Conservation (phyloP, 2,113 vertebrate species). For the Gymnogyps californianus region DNA sequence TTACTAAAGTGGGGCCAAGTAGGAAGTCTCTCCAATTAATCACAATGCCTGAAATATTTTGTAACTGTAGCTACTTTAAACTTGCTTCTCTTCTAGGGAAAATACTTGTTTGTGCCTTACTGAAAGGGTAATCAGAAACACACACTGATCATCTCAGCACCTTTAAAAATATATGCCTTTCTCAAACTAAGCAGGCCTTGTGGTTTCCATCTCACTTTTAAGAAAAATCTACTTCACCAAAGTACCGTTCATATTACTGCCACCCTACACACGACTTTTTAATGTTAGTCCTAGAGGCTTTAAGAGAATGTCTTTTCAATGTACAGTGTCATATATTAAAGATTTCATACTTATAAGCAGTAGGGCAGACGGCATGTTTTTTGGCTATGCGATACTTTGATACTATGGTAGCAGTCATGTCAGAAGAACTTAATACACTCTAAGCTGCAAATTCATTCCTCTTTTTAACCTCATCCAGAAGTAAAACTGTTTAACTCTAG, state of each 20-base stretch:
- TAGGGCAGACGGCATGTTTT: background rate
- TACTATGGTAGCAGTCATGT: background rate
- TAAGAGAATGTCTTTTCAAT: background rate
- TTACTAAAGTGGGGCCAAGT: background rate
- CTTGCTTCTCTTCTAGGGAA: background rate
- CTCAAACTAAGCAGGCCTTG: background rate
- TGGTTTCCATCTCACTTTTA: background rate
- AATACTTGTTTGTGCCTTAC: background rate
- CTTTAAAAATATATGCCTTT: background rate
- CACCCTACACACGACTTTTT: background rate
- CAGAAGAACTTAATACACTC: background rate
- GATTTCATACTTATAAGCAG: background rate
- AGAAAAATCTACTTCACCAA: background rate
- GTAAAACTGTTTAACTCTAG: background rate
- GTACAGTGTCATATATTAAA: background rate
- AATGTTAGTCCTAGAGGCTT: background rate
- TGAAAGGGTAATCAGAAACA: background rate
- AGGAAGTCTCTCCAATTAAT: background rate
- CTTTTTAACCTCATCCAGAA: background rate
- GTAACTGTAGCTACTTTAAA: background rate
- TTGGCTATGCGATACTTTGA: background rate
- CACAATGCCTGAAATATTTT: background rate
- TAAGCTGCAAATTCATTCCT: background rate
- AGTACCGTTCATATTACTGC: background rate
- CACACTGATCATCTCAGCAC: background rate